Evolutionary conservation across 2,113 vertebrate genomes (phyloP).

Genomic region (Osmerus eperlanus): DNA sequence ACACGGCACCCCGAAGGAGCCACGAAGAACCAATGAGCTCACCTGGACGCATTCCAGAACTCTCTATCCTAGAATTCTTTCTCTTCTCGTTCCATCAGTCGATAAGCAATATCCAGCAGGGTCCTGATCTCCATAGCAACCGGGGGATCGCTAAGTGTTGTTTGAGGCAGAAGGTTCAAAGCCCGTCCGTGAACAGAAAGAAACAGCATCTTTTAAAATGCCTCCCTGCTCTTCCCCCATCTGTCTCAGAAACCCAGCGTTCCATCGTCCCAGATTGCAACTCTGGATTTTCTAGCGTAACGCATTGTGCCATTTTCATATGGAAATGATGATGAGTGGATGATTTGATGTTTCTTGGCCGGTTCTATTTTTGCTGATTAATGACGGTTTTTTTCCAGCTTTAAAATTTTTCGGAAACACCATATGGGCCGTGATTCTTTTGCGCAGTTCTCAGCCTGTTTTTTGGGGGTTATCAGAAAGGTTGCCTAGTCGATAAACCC

Average conservation of each 20-base stretch:
- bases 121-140: conserved; percentile 56
- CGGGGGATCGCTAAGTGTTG: conserved; percentile 51
- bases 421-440: background rate
- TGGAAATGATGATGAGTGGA: conserved; percentile 24
- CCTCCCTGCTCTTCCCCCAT: conserved; percentile 33
- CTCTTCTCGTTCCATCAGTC: conserved; percentile 51
- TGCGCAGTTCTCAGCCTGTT: background rate
- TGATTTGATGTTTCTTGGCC: conserved; percentile 10
- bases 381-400: too few species aligned
- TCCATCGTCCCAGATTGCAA: conserved; percentile 12
- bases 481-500: too few species aligned
- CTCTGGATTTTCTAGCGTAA: conserved; percentile 17
- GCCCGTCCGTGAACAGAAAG: conserved; percentile 45
- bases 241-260: conserved; percentile 27
- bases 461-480: too few species aligned
- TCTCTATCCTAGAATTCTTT: conserved; percentile 44
- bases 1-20: conserved; percentile 20
- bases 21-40: conserved; percentile 38
- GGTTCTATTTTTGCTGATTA: background rate
- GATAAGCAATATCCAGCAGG: conserved; percentile 51
- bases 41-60: conserved; percentile 50
- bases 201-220: conserved; percentile 27
- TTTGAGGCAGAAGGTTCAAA: conserved; percentile 48
- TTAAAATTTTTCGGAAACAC: too few species aligned
- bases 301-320: conserved; percentile 15